A percentile compares a stretch with the other conserved stretches of the same genome.
These are phyloP conservation scores for Triplophysa siluroides DNA, from an alignment of 2,113 vertebrate genomes.

Conservation along the genomic window DNA sequence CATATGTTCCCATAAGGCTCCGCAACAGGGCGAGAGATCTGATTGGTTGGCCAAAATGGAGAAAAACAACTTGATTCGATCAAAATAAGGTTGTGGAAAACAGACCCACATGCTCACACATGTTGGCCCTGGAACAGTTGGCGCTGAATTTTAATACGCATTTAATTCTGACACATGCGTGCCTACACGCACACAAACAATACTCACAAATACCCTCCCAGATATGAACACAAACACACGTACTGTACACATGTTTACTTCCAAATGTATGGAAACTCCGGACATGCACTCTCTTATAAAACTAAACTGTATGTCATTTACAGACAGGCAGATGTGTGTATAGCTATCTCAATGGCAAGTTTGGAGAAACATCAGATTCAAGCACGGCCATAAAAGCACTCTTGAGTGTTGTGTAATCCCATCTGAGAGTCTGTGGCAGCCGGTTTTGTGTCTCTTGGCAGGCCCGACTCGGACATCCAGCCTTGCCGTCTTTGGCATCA, in stretches of 20 bases:
- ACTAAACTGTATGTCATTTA: no score
- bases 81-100: slow-evolving; percentile 60
- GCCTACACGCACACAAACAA: slow-evolving; percentile 27
- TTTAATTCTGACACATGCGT: slow-evolving; percentile 41
- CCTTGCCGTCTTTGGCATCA: slow-evolving; percentile 43
- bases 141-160: slow-evolving; percentile 45
- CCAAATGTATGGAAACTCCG: not conserved
- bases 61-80: slow-evolving; percentile 68
- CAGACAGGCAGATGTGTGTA: not conserved
- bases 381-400: slow-evolving; percentile 63
- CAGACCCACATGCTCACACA: slow-evolving; percentile 41
- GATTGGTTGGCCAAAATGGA: slow-evolving; percentile 59
- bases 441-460: slow-evolving; percentile 61
- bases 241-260: not conserved
- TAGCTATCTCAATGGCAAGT: slow-evolving; percentile 41
- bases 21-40: slow-evolving; percentile 42
- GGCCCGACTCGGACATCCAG: slow-evolving; percentile 47
- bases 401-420: slow-evolving; percentile 70
- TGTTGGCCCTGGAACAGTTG: slow-evolving; percentile 50
- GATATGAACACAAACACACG: not conserved
- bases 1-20: slow-evolving; percentile 53
- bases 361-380: slow-evolving; percentile 59
- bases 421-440: slow-evolving; percentile 62
- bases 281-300: not conserved
- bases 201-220: slow-evolving; percentile 42